Evolutionary conservation across 2,888 invertebrate genomes (phyloP).

Genomic region (Agrotis puta): DNA sequence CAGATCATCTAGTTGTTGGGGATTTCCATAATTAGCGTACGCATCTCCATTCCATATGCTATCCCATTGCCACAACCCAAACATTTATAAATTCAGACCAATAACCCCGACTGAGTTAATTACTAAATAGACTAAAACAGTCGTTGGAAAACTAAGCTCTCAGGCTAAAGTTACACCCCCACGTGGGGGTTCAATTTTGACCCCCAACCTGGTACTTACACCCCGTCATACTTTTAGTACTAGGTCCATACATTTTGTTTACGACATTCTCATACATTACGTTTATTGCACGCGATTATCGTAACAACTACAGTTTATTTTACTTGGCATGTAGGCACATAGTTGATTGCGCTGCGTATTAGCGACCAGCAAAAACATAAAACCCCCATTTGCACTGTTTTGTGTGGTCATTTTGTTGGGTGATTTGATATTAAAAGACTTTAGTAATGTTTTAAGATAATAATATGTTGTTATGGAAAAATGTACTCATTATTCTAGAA

Average conservation of each 20-base stretch:
- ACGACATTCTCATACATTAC: slow-evolving; percentile 69
- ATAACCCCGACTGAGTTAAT: neutral
- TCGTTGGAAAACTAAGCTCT: neutral
- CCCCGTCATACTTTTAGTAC: slow-evolving; percentile 46
- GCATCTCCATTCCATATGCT: no score
- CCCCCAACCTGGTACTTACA: neutral
- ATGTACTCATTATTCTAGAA: no score
- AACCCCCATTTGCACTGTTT: slow-evolving; percentile 35
- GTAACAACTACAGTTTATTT: slow-evolving; percentile 70
- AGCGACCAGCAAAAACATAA: slow-evolving; percentile 39
- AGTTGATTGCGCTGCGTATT: slow-evolving; percentile 53
- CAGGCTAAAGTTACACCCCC: neutral
- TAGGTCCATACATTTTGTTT: slow-evolving; percentile 63
- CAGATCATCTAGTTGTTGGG: no score
- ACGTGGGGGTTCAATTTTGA: neutral
- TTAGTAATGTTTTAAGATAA: neutral
- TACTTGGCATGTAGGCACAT: slow-evolving; percentile 24
- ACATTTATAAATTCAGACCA: neutral
- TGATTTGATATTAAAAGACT: slow-evolving; percentile 8
- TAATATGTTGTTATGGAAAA: neutral
- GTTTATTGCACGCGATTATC: slow-evolving; percentile 71
- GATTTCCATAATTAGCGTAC: no score
- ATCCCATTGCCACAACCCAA: neutral
- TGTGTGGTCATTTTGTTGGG: neutral
- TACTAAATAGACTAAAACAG: neutral